Conservation (phyloP, 2,113 vertebrate genomes). For the Mus pahari region DNA sequence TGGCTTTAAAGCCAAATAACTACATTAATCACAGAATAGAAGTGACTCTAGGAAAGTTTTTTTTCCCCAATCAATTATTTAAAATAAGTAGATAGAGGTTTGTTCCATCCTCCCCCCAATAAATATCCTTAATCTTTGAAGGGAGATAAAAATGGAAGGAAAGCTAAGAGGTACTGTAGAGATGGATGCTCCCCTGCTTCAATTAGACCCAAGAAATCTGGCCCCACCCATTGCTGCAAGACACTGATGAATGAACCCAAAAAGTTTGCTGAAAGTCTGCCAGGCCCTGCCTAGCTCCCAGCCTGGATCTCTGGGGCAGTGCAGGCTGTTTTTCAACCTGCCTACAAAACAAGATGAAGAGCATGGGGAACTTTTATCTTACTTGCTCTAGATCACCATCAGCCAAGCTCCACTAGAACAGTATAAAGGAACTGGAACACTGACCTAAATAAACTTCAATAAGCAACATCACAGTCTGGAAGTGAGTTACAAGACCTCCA, state of each 20-base stretch:
- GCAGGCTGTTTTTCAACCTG: neutral
- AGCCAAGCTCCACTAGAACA: neutral
- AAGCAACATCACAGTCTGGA: neutral
- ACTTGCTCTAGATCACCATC: neutral
- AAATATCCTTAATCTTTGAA: neutral
- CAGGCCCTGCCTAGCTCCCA: too few species aligned
- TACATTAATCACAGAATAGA: neutral
- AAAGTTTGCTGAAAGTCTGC: neutral
- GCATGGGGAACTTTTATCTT: neutral
- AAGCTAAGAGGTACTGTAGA: neutral
- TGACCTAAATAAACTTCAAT: neutral
- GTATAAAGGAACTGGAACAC: neutral
- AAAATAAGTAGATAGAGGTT: constrained; percentile 1
- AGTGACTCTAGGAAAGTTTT: constrained; percentile 1
- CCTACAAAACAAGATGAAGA: neutral
- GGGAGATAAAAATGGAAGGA: neutral
- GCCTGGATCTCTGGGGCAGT: neutral
- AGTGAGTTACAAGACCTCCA: neutral
- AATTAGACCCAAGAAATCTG: neutral
- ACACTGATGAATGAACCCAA: neutral
- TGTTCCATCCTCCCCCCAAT: constrained; percentile 2
- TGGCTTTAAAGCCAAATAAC: neutral
- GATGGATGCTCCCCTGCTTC: neutral
- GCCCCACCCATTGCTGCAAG: neutral
- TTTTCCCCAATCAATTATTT: constrained; percentile 33